Conservation (phyloP, 2,888 invertebrate genomes). For the Spilarctia lutea region DNA sequence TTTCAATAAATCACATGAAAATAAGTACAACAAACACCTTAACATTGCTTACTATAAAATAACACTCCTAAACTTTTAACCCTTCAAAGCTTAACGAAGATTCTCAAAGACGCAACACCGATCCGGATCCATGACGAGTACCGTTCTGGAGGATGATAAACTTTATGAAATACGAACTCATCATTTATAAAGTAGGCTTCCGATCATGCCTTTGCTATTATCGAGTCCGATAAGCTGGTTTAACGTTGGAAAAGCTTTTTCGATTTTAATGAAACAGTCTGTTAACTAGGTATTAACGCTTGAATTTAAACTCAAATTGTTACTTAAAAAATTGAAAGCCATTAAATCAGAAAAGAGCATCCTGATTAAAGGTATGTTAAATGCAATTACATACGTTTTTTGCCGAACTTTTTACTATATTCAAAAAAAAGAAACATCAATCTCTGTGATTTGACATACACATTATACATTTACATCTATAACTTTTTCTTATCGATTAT, state of each 20-base stretch:
- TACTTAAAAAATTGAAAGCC: background rate
- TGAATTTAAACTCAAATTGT: background rate
- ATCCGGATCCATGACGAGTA: slow-evolving; percentile 30
- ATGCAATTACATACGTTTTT: no score
- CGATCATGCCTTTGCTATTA: slow-evolving; percentile 47
- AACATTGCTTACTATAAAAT: background rate
- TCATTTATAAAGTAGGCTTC: slow-evolving; percentile 59
- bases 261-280: slow-evolving; percentile 40
- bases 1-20: background rate
- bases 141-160: slow-evolving; percentile 50
- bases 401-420: no score
- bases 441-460: no score
- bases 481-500: no score
- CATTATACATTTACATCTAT: no score
- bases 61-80: slow-evolving; percentile 9
- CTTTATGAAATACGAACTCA: slow-evolving; percentile 59
- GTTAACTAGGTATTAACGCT: background rate
- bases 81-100: slow-evolving; percentile 19
- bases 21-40: background rate
- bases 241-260: slow-evolving; percentile 41
- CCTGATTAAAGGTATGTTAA: background rate
- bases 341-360: background rate
- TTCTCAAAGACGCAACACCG: slow-evolving; percentile 21
- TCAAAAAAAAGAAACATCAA: no score
- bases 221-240: slow-evolving; percentile 47